Evolutionary conservation across 2,888 invertebrate species (phyloP), one percentile per base, ranked within the genome.

Genomic region (Athalia circularis): DNA sequence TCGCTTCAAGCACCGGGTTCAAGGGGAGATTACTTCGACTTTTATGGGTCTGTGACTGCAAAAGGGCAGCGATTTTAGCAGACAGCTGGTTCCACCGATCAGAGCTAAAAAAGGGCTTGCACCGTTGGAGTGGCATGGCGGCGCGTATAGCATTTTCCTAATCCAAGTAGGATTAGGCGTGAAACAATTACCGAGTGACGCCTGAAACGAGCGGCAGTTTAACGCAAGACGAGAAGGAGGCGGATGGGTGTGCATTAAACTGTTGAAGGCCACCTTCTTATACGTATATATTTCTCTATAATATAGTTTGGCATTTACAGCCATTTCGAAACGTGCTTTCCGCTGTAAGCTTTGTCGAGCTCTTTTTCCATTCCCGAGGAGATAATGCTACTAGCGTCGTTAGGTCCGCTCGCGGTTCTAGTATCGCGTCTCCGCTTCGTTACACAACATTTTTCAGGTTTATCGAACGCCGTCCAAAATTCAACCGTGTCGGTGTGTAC

Each of bases 121-220:
- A 54, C 54, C 11, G 6, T 11, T n/a, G 11, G 5, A 13, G 52
- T 13, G 13, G 13, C 54, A 3, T 9, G n/a, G 54, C 54, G 50
- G 67, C 29, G 52, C 11, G 45, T 43, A n/a, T 13, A n/a, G 48
- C 62, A 29, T 75, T 75, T 64, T 11, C 64, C 48, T 75, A 75
- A 75, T 64, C 75, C 75, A 45, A 50, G 62, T 43, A 48, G 75
- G 61, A 15, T 75, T 61, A 75, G 75, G 13, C 43, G 62, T 62
- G 62, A 75, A 75, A 75, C 75, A 75, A 75, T 75, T 75, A 62
- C 72, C 59, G 47, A 57, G 59, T 72, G 59, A 68, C 52, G 68
- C 68, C 54, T 52, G 29, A 50, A 52, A 68, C 68, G 52, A 52
- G 43, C 68, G 54, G 72, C 72, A 72, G 29, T 72, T 57, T 11